These are phyloP conservation scores for Falco novaeseelandiae DNA, from an alignment of 2,797 vertebrate genomes.

Conservation along the genomic window DNA sequence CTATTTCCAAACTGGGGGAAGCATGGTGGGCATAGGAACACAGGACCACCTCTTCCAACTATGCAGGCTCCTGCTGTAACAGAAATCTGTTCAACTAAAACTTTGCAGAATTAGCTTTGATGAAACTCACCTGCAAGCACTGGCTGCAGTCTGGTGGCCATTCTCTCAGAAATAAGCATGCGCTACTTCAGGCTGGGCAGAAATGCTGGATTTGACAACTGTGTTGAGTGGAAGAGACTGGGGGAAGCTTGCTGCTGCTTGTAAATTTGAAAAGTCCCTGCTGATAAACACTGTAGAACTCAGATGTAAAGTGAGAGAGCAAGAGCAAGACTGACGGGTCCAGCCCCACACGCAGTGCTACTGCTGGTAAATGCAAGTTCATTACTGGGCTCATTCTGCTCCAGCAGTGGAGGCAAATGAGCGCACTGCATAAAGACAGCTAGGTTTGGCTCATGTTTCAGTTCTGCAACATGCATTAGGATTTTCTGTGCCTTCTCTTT, in stretches of 20 bases:
- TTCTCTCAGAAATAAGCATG: accelerated
- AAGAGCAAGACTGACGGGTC: background rate
- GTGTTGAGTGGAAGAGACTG: background rate
- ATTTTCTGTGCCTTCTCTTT: background rate
- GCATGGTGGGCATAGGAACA: background rate
- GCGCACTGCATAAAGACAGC: accelerated
- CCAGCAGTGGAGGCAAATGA: background rate
- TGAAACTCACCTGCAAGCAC: accelerated
- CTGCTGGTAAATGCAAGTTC: background rate
- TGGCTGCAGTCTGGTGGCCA: background rate
- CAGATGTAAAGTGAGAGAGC: accelerated
- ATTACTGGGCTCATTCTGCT: background rate
- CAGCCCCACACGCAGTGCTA: background rate
- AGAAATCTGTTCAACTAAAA: background rate
- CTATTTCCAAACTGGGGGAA: background rate
- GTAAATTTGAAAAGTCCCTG: background rate
- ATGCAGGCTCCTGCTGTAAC: background rate
- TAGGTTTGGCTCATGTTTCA: background rate
- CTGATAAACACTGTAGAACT: background rate
- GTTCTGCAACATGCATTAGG: background rate
- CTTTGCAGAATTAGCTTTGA: background rate
- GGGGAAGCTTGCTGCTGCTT: background rate
- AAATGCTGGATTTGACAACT: background rate
- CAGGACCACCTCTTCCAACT: background rate
- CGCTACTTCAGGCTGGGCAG: background rate